Evolutionary conservation across 1,140 invertebrate genomes (phyloP).

Genomic region (Aleiodes sp.): DNA sequence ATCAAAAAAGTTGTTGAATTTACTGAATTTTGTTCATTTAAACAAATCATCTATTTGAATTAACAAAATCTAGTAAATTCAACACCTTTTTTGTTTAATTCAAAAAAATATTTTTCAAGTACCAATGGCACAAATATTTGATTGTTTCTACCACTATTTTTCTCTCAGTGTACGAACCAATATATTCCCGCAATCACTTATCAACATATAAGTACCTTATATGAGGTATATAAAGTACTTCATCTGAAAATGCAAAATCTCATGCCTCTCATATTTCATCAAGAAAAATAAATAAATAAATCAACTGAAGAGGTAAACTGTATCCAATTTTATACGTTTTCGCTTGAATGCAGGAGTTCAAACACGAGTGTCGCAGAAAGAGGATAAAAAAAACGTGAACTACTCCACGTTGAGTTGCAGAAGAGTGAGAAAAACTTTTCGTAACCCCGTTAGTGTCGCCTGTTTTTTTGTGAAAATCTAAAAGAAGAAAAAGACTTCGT

Average conservation of each 20-base stretch:
- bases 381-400: background rate
- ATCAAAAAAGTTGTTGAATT: no score
- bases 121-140: no score
- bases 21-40: no score
- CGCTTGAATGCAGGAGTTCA: constrained; percentile 8
- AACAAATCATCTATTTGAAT: no score
- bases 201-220: no score
- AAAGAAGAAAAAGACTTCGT: constrained; percentile 20
- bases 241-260: background rate
- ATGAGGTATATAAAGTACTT: no score
- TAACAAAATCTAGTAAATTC: no score
- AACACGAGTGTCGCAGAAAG: background rate
- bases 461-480: background rate
- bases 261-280: background rate
- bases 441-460: constrained; percentile 25
- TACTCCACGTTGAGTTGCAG: background rate
- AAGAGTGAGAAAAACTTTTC: constrained; percentile 19
- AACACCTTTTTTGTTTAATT: no score
- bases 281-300: background rate
- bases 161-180: no score
- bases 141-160: no score
- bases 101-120: no score
- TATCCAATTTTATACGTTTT: constrained; percentile 8
- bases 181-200: no score
- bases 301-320: background rate